phyloP scores from a whole-genome alignment of 2,113 vertebrate species.

The Ardeotis arabs region DNA sequence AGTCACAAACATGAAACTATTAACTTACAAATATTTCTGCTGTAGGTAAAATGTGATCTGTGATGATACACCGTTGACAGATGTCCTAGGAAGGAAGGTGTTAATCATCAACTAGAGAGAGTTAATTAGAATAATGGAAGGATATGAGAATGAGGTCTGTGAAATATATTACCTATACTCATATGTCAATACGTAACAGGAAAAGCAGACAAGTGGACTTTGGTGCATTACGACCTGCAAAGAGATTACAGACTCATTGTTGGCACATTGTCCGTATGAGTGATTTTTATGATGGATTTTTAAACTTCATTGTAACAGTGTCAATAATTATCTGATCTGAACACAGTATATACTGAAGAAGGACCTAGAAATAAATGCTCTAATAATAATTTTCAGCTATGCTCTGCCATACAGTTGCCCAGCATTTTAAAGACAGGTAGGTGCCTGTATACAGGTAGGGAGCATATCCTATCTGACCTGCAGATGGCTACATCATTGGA shows the following conservation, averaged over 20 bases:
- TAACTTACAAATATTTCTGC: neutral
- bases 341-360: neutral
- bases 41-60: neutral
- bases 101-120: neutral
- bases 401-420: rapidly evolving
- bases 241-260: neutral
- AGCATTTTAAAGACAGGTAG: neutral
- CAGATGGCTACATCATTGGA: neutral
- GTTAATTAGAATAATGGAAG: neutral
- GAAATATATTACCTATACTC: neutral
- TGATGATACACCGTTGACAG: neutral
- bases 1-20: neutral
- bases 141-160: neutral
- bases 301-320: neutral
- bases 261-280: neutral
- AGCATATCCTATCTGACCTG: neutral
- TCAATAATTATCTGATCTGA: neutral
- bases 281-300: conserved; percentile 8
- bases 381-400: neutral
- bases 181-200: neutral
- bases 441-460: neutral
- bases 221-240: neutral
- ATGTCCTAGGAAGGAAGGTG: neutral
- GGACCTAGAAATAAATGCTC: neutral
- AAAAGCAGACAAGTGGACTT: neutral